Percentiles rank a stretch among this genome's conserved stretches.
Conservation (phyloP, 2,113 vertebrate genomes). For the Willisornis vidua region DNA sequence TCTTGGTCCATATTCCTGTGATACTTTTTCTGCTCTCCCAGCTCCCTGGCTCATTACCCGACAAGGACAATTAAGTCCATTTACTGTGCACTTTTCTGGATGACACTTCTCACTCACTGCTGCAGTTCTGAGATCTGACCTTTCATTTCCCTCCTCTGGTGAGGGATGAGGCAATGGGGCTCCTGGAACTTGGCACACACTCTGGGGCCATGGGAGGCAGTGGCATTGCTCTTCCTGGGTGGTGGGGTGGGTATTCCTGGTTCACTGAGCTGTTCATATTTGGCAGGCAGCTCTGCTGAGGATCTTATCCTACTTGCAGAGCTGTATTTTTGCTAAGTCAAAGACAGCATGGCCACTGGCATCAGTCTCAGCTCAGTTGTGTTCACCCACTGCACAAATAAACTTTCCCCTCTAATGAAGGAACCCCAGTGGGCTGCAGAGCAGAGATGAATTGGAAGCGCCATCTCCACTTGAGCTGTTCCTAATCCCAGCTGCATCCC, state of each 20-base stretch:
- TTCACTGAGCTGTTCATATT: not conserved
- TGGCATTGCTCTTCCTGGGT: not conserved
- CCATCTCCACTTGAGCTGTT: not conserved
- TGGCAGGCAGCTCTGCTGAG: not conserved
- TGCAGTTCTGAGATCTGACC: not conserved
- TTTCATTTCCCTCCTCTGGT: not conserved
- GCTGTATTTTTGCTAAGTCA: not conserved
- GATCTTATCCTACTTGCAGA: not conserved
- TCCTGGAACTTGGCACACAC: fast-evolving
- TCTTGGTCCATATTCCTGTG: not conserved
- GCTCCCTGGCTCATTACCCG: not conserved
- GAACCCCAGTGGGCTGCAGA: not conserved
- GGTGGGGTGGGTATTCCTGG: not conserved
- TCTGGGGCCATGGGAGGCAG: not conserved
- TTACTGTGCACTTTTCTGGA: not conserved
- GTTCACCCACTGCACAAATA: not conserved
- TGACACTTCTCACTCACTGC: not conserved
- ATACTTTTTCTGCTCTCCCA: not conserved
- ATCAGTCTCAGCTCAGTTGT: not conserved
- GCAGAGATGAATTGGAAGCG: not conserved
- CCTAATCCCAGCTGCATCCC: not conserved
- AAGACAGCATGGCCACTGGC: not conserved
- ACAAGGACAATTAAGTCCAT: not conserved
- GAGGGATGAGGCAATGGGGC: not conserved
- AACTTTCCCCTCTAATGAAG: not conserved